Evolutionary conservation across 2,797 vertebrate species (phyloP).

Genomic region (Urosaurus nigricauda): DNA sequence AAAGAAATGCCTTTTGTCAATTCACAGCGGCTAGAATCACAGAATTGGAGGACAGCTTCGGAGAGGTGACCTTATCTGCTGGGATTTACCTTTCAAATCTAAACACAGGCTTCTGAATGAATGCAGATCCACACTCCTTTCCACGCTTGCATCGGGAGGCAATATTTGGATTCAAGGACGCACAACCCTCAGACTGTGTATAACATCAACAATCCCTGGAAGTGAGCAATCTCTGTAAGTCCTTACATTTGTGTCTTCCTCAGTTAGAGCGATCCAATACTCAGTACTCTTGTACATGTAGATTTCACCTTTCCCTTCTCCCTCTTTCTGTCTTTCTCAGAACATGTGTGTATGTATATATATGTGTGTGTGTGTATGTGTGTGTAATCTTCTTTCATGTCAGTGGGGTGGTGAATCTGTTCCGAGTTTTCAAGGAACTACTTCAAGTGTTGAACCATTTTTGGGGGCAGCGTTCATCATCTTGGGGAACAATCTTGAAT

Average conservation of each 20-base stretch:
- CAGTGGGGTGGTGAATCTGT: no score
- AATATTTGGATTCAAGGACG: neutral
- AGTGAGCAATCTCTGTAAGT: neutral
- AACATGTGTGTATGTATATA: no score
- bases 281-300: neutral
- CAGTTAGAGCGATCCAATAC: neutral
- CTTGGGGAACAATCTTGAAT: no score
- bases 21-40: neutral
- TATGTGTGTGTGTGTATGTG: no score
- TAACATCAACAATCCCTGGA: neutral
- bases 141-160: neutral
- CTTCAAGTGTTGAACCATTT: no score
- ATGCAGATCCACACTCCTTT: neutral
- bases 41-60: neutral
- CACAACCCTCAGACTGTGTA: neutral
- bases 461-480: no score
- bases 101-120: neutral
- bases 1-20: neutral
- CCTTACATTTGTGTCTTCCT: neutral
- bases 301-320: neutral
- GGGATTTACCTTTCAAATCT: slow-evolving; percentile 21
- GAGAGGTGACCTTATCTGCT: slow-evolving; percentile 3
- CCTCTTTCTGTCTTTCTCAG: no score
- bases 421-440: no score
- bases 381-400: no score